Evolutionary conservation across 1,140 invertebrate genomes (phyloP).

Genomic region (Fopius arisanus): DNA sequence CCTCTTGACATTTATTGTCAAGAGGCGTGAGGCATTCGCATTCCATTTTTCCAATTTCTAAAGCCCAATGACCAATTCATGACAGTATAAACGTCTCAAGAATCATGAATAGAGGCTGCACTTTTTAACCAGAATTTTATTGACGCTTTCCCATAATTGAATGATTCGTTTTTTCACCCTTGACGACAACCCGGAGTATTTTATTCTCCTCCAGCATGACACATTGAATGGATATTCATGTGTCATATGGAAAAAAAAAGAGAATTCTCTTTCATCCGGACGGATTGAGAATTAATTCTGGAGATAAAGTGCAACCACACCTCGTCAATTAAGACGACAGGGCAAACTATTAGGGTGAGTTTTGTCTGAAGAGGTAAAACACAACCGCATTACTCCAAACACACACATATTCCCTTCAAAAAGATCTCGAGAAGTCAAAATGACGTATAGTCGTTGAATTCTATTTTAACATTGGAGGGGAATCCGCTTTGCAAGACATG

Average conservation of each 20-base stretch:
- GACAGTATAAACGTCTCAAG: not conserved
- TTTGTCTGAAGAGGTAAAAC: conserved; percentile 37
- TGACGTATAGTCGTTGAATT: conserved; percentile 35
- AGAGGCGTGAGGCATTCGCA: conserved; percentile 32
- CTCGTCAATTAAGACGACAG: conserved; percentile 53
- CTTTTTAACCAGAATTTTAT: not conserved
- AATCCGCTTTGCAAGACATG: conserved; percentile 30
- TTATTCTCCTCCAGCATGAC: too few species aligned
- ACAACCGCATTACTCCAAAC: conserved; percentile 45
- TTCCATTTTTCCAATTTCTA: conserved; percentile 25
- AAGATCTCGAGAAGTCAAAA: conserved; percentile 27
- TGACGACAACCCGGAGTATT: not conserved
- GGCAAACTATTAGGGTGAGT: conserved; percentile 47
- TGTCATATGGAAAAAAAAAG: too few species aligned
- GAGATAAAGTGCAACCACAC: not conserved
- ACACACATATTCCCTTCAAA: conserved; percentile 20
- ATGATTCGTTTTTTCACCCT: not conserved
- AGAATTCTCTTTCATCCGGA: not conserved
- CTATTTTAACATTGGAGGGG: conserved; percentile 33
- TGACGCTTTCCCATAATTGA: not conserved
- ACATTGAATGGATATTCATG: too few species aligned
- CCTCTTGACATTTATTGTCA: conserved; percentile 25
- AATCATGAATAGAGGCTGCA: not conserved
- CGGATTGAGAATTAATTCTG: not conserved
- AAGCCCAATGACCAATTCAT: conserved; percentile 3